phyloP scores from a whole-genome alignment of 2,113 vertebrate species.

The Myanophis thanlyinensis region DNA sequence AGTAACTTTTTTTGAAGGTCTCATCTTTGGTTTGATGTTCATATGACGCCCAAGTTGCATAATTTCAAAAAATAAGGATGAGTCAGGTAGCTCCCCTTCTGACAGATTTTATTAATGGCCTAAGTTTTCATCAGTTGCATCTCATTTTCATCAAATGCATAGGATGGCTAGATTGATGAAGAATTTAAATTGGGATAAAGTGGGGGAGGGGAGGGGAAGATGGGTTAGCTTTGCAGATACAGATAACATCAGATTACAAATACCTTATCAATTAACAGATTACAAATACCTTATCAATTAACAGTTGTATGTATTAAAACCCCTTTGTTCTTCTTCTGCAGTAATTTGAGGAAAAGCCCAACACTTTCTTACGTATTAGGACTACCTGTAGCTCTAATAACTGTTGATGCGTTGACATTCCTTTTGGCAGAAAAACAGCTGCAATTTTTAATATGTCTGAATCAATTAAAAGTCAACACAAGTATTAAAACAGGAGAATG shows the following conservation, averaged over 20 bases:
- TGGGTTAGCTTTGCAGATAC: not conserved
- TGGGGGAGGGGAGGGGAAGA: not conserved
- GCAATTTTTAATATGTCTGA: not conserved
- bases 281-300: not conserved
- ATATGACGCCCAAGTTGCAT: slow-evolving; percentile 27
- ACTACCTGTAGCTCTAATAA: not conserved
- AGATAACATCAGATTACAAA: not conserved
- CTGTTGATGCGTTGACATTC: slow-evolving; percentile 15
- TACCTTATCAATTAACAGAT: not conserved
- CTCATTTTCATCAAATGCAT: not conserved
- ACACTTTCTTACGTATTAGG: not conserved
- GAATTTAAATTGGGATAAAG: not conserved
- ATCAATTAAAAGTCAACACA: not conserved
- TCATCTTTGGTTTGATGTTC: slow-evolving; percentile 22
- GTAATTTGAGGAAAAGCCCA: not conserved
- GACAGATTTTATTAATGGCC: not conserved
- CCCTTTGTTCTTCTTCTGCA: not conserved
- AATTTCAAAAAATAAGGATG: not conserved
- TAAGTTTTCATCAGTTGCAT: not conserved
- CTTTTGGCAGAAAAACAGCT: slow-evolving; percentile 16
- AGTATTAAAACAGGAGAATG: not conserved
- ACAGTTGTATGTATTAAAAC: not conserved
- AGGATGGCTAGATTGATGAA: not conserved
- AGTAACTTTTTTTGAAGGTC: not conserved
- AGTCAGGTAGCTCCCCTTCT: not conserved